Evolutionary conservation across 2,797 vertebrate genomes (phyloP), one percentile per base, ranked within the genome.

Genomic region (Lagocephalus sceleratus): DNA sequence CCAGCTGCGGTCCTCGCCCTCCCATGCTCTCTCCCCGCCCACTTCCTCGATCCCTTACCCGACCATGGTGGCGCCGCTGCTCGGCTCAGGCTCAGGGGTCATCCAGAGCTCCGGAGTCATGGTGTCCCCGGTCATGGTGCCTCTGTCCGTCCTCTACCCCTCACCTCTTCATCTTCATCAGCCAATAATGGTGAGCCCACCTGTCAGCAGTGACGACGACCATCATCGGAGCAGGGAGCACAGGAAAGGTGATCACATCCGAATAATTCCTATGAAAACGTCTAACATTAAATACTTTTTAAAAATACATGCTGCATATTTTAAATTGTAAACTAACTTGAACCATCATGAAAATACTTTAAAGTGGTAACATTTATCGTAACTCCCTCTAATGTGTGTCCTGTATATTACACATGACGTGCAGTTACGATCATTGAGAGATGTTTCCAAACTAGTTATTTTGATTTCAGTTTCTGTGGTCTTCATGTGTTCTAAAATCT

Each of bases 131-230:
- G 78, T 89, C 10, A 94, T 98, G 77, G 87, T 98, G 46, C 91
- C 93, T 0, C 88, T 98, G 63, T 91, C 95, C 3, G 90, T 97
- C 40, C 92, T 97, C 85, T 97, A 95, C 76, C 81, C 92, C 0
- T 84, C 93, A 4, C 88, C 92, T 54, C 90, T 96, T 44, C 91
- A 94, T 79, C 88, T 98, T 71, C 89, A 91, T 65, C 93, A 92
- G 71, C 72, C 91, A 5, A 91, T 97, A 61, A 93, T 97, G 90
- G 89, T 97, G 56, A 85, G 67, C 77, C 52, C 54, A 2, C 85
- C 92, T 25, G 72, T 91, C 2, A 54, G 85, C 51, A 73, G 91
- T 32, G 85, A 92, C 0, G 90, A 94, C 0, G 93, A 95, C 53
- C 72, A 57, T 22, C 79, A 66, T 47, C 71, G 71, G 50, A 78